Base-by-base conservation (phyloP, 2,888 invertebrate genomes). In the Rugalucina vietnamica region DNA sequence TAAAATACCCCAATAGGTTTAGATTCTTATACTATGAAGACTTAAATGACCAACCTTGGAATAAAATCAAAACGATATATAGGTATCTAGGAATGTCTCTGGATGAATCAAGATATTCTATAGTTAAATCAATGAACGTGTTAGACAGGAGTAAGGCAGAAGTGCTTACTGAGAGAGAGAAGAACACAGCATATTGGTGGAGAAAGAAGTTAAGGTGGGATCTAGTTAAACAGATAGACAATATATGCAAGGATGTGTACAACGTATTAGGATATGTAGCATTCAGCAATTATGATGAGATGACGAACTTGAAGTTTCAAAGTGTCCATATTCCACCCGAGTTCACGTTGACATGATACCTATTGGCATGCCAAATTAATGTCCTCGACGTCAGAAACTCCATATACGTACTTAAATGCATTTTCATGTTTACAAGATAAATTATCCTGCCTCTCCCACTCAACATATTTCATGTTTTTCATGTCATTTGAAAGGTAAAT, bases 11-110 rank as follows among this genome's bases (percentile, higher is more conserved):
- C 18, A 65, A 80, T 21, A 60, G 77, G 27, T 80, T 84, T 39
- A 76, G 43, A 29, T 80, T 84, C 37, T 34, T 84, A 10, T 80
- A 73, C 24, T 80, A 84, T 34, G 84, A 84, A 80, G 84, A 80
- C n/a, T 54, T 84, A 18, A 72, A 72, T 34, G 69, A 65, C 3
- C 69, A 76, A 32, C 76, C 81, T 3, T 70, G 74, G 1, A 60
- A 75, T n/a, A 84, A 84, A 70, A 74, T 77, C 0, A 78, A 84
- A 78, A 21, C n/a, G n/a, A 71, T 84, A 32, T 84, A 77, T 36
- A 77, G 57, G 57, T 80, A 76, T 72, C 39, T 81, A 34, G 81
- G 81, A 12, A 84, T 84, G 84, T 21, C 54, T 70, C 57, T 81
- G 32, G 37, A 81, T 50, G 70, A 69, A 49, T 69, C 36, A 27